Evolutionary conservation across 1,140 invertebrate genomes (phyloP).

Genomic region (Dysdera silvatica): DNA sequence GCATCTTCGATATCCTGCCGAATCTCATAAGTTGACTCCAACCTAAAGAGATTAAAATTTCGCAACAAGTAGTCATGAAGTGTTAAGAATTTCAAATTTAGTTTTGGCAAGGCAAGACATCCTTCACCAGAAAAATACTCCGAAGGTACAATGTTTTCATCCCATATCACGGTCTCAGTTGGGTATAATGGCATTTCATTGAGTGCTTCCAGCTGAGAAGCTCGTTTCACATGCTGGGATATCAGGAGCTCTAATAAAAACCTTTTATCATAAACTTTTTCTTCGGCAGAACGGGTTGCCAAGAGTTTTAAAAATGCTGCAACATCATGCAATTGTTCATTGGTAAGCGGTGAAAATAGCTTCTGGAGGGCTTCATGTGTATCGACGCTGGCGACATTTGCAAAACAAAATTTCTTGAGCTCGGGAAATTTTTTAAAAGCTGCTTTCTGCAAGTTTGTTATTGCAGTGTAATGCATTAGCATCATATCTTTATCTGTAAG

Average conservation of each 20-base stretch:
- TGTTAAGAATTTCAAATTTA: conserved; percentile 97
- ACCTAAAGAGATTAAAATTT: conserved; percentile 94
- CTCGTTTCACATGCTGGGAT: conserved; percentile 75
- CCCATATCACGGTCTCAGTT: conserved; percentile 97
- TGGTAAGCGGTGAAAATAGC: conserved; percentile 71
- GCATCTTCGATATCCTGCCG: conserved; percentile 97
- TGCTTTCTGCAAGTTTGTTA: conserved; percentile 82
- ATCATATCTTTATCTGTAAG: conserved; percentile 90
- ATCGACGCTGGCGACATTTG: conserved; percentile 91
- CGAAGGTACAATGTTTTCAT: conserved; percentile 95
- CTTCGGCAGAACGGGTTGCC: conserved; percentile 57
- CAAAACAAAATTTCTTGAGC: conserved; percentile 73
- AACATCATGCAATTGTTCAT: conserved; percentile 71
- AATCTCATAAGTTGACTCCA: conserved; percentile 99
- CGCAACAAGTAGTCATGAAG: conserved; percentile 94
- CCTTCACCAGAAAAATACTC: conserved; percentile 95
- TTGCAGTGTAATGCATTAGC: conserved; percentile 80
- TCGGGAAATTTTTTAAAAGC: conserved; percentile 87
- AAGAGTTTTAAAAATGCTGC: conserved; percentile 78
- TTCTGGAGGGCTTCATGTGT: conserved; percentile 74
- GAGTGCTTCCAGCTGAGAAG: conserved; percentile 85
- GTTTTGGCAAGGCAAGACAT: conserved; percentile 89
- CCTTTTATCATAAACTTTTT: conserved; percentile 58
- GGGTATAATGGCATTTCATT: conserved; percentile 99
- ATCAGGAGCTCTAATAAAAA: conserved; percentile 79